These are phyloP conservation scores for Perca fluviatilis DNA, from an alignment of 2,113 vertebrate species.

Conservation along the genomic window DNA sequence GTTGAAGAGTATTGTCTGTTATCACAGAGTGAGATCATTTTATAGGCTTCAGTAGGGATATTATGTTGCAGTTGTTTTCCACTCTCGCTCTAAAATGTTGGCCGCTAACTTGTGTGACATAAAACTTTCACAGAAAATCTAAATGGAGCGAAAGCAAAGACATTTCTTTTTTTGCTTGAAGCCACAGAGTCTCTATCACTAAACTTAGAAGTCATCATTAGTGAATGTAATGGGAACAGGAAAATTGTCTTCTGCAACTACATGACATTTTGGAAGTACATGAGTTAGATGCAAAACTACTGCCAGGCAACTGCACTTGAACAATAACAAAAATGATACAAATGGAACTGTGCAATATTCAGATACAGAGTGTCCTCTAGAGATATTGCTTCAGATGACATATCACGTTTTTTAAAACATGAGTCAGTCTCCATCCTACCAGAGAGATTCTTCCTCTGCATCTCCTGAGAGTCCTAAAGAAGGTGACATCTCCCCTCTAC, in stretches of 20 bases:
- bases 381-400: conserved; percentile 64
- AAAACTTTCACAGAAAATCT: conserved; percentile 25
- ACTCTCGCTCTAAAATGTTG: conserved; percentile 2
- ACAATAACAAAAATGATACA: conserved; percentile 60
- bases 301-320: conserved; percentile 50
- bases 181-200: conserved; percentile 10
- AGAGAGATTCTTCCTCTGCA: conserved; percentile 42
- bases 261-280: conserved; percentile 34
- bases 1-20: conserved; percentile 67
- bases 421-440: conserved; percentile 64
- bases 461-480: conserved; percentile 69
- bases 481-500: conserved; percentile 68
- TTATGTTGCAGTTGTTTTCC: conserved; percentile 37
- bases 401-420: conserved; percentile 60
- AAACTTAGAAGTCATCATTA: conserved; percentile 35
- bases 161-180: conserved; percentile 25
- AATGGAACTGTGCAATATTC: conserved; percentile 59
- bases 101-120: conserved; percentile 27
- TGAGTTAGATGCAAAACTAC: conserved; percentile 37
- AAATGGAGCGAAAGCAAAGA: conserved; percentile 32
- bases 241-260: conserved; percentile 16
- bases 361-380: conserved; percentile 40
- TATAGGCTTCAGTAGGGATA: conserved; percentile 39
- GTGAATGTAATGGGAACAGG: conserved; percentile 3
- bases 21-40: conserved; percentile 73